Conservation (phyloP, 2,113 vertebrate genomes). For the Chiloscyllium plagiosum region DNA sequence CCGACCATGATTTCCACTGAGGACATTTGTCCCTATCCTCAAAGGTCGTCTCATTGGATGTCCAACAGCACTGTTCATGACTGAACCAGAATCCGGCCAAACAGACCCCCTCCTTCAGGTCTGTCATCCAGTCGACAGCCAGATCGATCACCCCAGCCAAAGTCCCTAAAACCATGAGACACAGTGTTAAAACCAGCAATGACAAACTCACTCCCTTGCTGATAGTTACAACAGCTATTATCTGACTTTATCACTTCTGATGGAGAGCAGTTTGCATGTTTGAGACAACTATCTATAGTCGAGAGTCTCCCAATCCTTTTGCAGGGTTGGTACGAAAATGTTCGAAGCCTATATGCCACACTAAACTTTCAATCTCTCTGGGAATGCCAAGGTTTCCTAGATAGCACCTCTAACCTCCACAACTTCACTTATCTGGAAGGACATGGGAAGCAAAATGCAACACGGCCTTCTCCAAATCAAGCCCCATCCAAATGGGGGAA, state of each 20-base stretch:
- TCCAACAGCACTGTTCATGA: conserved; percentile 98
- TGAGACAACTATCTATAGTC: not conserved
- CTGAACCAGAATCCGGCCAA: conserved; percentile 92
- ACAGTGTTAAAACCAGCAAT: not conserved
- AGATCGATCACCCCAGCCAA: conserved; percentile 93
- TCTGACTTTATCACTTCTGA: not conserved
- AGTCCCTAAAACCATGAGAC: conserved; percentile 62
- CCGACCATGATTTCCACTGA: conserved; percentile 95
- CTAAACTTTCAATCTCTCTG: not conserved
- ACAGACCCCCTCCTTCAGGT: conserved; percentile 94
- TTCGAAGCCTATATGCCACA: not conserved
- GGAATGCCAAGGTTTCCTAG: not conserved
- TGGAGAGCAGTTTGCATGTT: not conserved
- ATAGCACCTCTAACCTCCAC: not conserved
- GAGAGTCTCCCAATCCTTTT: not conserved
- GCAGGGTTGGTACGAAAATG: not conserved
- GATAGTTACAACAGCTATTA: not conserved
- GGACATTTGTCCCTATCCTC: conserved; percentile 94
- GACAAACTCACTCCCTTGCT: not conserved
- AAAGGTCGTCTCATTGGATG: conserved; percentile 88
- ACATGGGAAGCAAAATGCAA: not conserved
- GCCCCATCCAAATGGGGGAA: not conserved
- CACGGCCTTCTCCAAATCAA: not conserved
- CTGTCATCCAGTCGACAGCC: conserved; percentile 97
- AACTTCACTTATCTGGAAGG: not conserved